Evolutionary conservation across 2,797 vertebrate genomes (phyloP).

Genomic region (Chelon auratus): DNA sequence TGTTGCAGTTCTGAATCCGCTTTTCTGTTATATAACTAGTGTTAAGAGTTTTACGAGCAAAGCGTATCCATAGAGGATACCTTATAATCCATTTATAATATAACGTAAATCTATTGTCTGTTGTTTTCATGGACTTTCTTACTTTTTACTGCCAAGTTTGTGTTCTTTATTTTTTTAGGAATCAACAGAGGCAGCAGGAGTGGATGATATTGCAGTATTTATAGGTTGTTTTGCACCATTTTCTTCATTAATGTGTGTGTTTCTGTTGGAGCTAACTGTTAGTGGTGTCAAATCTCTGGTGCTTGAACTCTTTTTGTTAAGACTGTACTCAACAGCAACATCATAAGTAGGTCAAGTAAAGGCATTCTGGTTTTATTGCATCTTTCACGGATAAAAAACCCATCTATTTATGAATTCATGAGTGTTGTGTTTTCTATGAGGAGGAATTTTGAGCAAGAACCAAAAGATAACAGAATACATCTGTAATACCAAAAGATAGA

Average conservation of each 20-base stretch:
- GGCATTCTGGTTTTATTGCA: conserved; percentile 10
- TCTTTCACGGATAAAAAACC: neutral
- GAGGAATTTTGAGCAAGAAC: neutral
- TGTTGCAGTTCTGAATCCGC: conserved; percentile 15
- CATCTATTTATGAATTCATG: conserved; percentile 1
- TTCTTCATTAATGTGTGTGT: conserved; percentile 1
- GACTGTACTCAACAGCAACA: neutral
- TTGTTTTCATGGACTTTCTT: neutral
- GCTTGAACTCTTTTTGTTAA: neutral
- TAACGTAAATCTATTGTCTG: neutral
- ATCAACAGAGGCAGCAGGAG: neutral
- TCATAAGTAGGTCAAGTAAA: conserved; percentile 28
- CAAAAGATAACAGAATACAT: neutral
- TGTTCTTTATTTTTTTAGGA: neutral
- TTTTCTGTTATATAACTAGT: conserved; percentile 19
- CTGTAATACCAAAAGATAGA: neutral
- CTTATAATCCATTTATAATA: conserved; percentile 11
- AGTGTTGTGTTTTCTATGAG: neutral
- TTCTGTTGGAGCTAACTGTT: neutral
- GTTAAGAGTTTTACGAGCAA: conserved; percentile 8
- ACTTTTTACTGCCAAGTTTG: neutral
- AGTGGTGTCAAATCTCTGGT: conserved; percentile 3
- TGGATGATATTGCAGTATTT: neutral
- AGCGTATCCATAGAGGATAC: conserved; percentile 3
- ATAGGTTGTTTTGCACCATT: neutral